Conservation (phyloP, 2,797 vertebrate genomes). For the Sebastes steindachneri region DNA sequence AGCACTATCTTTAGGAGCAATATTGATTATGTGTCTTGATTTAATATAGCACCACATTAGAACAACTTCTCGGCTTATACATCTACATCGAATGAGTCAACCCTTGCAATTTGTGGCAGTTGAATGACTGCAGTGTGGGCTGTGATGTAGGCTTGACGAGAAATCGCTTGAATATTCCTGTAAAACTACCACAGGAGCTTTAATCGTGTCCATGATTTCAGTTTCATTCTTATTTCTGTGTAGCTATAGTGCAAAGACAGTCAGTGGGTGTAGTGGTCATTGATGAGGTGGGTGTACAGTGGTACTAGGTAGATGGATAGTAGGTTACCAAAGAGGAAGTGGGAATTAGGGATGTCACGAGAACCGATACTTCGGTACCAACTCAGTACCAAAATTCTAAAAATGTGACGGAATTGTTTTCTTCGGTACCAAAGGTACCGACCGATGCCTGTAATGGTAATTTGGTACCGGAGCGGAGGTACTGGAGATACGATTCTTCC, state of each 20-base stretch:
- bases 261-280: background rate
- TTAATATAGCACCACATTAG: background rate
- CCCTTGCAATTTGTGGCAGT: slow-evolving; percentile 38
- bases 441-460: no score
- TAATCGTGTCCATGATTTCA: background rate
- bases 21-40: slow-evolving; percentile 12
- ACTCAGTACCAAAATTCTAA: no score
- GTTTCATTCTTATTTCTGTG: background rate
- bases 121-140: slow-evolving; percentile 26
- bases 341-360: no score
- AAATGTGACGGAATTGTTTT: no score
- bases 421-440: no score
- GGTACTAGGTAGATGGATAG: no score
- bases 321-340: no score
- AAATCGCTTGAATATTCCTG: background rate
- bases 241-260: background rate
- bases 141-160: slow-evolving; percentile 55
- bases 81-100: slow-evolving; percentile 74
- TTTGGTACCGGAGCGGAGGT: no score
- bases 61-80: background rate
- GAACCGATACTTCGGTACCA: no score
- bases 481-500: no score
- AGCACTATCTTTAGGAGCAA: background rate
- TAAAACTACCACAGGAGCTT: background rate
- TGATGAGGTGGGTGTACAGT: no score